A percentile compares a stretch with the other conserved stretches of the same genome.
Evolutionary conservation across 2,888 invertebrate species (phyloP).

Genomic region (Sphaeridia pumilis): DNA sequence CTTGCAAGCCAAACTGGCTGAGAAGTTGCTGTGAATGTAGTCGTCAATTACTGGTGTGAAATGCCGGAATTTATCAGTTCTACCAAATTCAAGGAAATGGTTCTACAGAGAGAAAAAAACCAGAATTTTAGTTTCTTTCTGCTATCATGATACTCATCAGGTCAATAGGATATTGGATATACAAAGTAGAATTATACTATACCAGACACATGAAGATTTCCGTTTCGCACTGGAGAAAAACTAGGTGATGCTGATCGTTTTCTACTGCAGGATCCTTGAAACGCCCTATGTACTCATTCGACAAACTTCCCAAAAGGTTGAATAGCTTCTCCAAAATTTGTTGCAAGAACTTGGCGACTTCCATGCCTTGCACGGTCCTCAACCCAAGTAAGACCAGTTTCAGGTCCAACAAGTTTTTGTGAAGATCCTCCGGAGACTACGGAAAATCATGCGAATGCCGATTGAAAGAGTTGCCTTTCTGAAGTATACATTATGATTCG

Average conservation of each 20-base stretch:
- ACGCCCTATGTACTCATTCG: not conserved
- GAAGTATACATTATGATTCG: too few species aligned
- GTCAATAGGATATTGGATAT: too few species aligned
- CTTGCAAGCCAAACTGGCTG: slow-evolving; percentile 85
- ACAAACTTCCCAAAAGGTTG: slow-evolving; percentile 66
- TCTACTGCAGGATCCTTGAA: slow-evolving; percentile 30
- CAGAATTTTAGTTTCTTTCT: too few species aligned
- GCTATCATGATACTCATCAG: too few species aligned
- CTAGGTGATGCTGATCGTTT: not conserved
- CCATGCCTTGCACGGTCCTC: slow-evolving; percentile 76
- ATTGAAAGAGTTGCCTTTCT: not conserved
- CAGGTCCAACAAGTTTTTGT: slow-evolving; percentile 49
- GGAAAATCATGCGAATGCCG: not conserved
- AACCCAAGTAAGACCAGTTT: slow-evolving; percentile 61
- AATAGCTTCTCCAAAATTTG: slow-evolving; percentile 91
- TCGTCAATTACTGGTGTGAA: slow-evolving; percentile 84
- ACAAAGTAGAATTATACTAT: too few species aligned
- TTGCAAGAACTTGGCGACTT: slow-evolving; percentile 91
- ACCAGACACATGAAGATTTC: too few species aligned
- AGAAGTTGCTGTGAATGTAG: slow-evolving; percentile 85
- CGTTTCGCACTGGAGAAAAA: too few species aligned
- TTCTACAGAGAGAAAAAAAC: slow-evolving; percentile 52
- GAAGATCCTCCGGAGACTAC: slow-evolving; percentile 12
- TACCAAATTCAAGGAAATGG: slow-evolving; percentile 75
- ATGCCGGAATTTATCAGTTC: slow-evolving; percentile 80